Conservation (phyloP, 2,797 vertebrate species). For the Megaceryle alcyon region DNA sequence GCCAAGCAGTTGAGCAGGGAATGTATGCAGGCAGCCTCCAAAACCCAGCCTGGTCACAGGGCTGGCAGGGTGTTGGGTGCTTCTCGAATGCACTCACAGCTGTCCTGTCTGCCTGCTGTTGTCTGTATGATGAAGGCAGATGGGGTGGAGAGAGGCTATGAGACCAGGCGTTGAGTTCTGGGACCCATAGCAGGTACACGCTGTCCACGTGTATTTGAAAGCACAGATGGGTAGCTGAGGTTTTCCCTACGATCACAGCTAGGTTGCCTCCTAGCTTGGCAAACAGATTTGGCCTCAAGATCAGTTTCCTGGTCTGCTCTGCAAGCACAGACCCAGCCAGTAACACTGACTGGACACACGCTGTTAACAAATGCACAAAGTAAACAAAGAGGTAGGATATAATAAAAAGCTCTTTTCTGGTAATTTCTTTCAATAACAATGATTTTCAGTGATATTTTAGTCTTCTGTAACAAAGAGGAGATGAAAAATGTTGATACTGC, state of each 20-base stretch:
- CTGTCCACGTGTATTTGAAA: neutral
- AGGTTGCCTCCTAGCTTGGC: neutral
- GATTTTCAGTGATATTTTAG: neutral
- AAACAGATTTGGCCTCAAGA: neutral
- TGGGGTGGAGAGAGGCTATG: neutral
- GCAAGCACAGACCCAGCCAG: neutral
- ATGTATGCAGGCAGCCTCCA: neutral
- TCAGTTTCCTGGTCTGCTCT: neutral
- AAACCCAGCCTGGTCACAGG: neutral
- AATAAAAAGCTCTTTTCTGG: neutral
- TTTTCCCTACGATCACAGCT: neutral
- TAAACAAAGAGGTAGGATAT: neutral
- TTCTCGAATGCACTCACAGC: neutral
- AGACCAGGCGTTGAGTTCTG: neutral
- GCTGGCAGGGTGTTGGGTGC: neutral
- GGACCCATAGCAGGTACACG: neutral
- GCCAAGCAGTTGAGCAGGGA: conserved; percentile 25
- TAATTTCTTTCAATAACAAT: neutral
- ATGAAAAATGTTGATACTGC: neutral
- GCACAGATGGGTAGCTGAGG: neutral
- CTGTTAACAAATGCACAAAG: conserved; percentile 19
- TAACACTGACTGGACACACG: neutral
- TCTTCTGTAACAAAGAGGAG: neutral
- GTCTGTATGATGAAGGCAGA: neutral
- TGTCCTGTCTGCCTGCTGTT: conserved; percentile 37